phyloP scores from a whole-genome alignment of 2,797 vertebrate genomes.

The Pipistrellus pygmaeus region DNA sequence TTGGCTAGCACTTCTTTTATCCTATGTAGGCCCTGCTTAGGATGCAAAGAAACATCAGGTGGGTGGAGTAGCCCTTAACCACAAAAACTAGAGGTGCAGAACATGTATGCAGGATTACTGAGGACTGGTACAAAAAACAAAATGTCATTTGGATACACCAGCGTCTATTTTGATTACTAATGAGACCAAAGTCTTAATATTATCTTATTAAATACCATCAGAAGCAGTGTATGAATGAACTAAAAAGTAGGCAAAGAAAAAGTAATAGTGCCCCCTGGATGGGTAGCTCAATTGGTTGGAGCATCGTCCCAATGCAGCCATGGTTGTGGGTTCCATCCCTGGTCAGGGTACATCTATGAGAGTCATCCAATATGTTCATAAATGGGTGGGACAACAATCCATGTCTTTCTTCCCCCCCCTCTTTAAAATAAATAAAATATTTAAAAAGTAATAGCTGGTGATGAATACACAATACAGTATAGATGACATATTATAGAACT shows the following conservation, averaged over 20 bases:
- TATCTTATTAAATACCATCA: not conserved
- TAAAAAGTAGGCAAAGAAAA: conserved; percentile 1
- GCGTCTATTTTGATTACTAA: not conserved
- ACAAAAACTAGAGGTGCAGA: not conserved
- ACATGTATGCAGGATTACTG: not conserved
- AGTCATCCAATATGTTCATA: not conserved
- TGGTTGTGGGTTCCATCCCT: not conserved
- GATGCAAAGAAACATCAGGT: not conserved
- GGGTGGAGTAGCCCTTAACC: not conserved
- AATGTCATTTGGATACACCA: not conserved
- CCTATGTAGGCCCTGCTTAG: not conserved
- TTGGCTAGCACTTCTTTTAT: not conserved
- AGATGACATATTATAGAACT: too few relatives aligned
- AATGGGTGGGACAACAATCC: not conserved
- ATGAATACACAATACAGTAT: too few relatives aligned
- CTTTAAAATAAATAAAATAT: not conserved
- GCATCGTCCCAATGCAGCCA: not conserved
- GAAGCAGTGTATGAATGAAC: not conserved
- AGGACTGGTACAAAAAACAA: not conserved
- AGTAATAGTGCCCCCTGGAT: not conserved
- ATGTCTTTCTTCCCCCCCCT: not conserved
- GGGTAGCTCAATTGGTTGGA: not conserved
- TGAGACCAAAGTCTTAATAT: not conserved
- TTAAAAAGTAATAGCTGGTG: too few relatives aligned
- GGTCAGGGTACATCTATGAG: not conserved